A percentile compares a stretch with the other conserved stretches of the same genome.
phyloP scores from a whole-genome alignment of 1,140 invertebrate genomes.

The Stegodyphus dumicola region DNA sequence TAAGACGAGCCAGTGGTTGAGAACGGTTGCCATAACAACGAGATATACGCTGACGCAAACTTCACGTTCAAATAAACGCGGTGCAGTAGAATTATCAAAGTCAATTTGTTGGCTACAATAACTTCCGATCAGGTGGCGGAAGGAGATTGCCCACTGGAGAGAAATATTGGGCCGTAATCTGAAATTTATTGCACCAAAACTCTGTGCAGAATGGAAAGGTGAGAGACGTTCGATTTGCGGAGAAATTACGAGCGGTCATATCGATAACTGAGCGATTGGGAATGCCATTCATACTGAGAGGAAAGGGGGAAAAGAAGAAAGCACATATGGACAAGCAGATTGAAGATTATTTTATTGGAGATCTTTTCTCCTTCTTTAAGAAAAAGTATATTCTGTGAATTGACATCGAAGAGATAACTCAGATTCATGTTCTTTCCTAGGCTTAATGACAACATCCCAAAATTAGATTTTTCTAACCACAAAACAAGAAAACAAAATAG shows the following conservation, averaged over 20 bases:
- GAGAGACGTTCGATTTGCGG: background rate
- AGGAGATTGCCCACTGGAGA: slow-evolving; percentile 39
- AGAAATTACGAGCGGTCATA: background rate
- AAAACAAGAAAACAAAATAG: no score
- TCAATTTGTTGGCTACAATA: slow-evolving; percentile 46
- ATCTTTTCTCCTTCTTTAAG: no score
- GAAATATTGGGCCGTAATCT: slow-evolving; percentile 19
- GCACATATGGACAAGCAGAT: no score
- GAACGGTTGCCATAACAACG: slow-evolving; percentile 12
- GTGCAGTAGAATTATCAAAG: slow-evolving; percentile 7
- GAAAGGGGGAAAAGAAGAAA: no score
- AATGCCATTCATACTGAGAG: background rate
- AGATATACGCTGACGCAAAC: background rate
- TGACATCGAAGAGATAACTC: no score
- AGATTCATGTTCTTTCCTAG: no score
- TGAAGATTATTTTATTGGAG: no score
- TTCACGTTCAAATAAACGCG: background rate
- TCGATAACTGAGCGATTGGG: background rate
- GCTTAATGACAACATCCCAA: no score
- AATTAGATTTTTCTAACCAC: no score
- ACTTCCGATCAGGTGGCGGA: slow-evolving; percentile 23
- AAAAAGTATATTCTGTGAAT: no score
- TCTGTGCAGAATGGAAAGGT: background rate
- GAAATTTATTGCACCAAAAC: slow-evolving; percentile 22
- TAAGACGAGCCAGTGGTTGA: no score